Base-by-base conservation (phyloP, 2,888 invertebrate genomes). In the Athetis lepigone region DNA sequence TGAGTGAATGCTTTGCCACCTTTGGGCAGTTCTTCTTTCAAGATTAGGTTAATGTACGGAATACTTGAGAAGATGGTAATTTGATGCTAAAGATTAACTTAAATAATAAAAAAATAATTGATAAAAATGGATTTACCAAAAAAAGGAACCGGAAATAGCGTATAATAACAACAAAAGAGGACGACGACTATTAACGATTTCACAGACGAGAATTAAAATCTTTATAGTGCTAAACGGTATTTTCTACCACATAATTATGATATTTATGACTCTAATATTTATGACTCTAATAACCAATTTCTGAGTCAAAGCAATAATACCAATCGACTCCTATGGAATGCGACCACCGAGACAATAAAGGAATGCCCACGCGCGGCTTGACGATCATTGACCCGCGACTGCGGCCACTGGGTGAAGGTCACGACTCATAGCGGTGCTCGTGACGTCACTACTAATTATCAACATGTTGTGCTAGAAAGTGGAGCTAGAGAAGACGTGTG, bases 341-440 rank as follows among this genome's bases (percentile, higher is more conserved):
- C 43, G n/a, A 27, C 36, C 39, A 45, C 25, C 21, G 13, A 37
- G 23, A 29, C 8, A 11, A 3, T 29, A 39, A n/a, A 46, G 33
- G 13, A 61, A 40, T 45, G 46, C 36, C 11, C 19, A 27, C 46
- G 62, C 63, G 18, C 23, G 13, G 33, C 33, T 13, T 27, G 16
- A 21, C 69, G 71, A 71, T 25, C 75, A 51, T 52, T 72, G 58
- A 72, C 71, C 76, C 46, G 40, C 36, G n/a, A n/a, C n/a, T n/a
- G n/a, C 61, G 69, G 56, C 51, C 66, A 56, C 36, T 72, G 23
- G 74, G 74, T 75, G 74, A 75, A 75, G 74, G 74, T 72, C 74
- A 50, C 49, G 56, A 43, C 56, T 45, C 47, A 36, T 51, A 72
- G 46, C 67, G 61, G 67, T 40, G 40, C 13, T n/a, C 7, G 25